A percentile compares a stretch with the other conserved stretches of the same genome.
Conservation (phyloP, 2,797 vertebrate species). For the Holocentrus rufus region DNA sequence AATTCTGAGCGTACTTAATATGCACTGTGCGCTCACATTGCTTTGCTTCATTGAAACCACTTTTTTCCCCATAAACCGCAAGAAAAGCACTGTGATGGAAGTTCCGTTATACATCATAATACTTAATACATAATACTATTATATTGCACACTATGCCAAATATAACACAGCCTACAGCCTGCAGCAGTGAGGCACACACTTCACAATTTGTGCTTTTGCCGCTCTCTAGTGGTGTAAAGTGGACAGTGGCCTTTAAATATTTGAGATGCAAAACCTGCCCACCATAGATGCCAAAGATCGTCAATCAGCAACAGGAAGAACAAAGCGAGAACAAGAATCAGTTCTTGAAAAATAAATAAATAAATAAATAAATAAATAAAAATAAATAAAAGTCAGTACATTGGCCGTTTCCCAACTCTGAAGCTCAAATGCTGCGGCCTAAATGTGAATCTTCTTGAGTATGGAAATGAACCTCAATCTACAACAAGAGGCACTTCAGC, state of each 20-base stretch:
- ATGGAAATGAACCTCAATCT: background rate
- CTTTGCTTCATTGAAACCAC: background rate
- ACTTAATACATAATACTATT: no score
- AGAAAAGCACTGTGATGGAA: background rate
- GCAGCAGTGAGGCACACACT: background rate
- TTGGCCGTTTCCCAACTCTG: background rate
- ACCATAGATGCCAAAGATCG: background rate
- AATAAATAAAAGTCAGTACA: no score
- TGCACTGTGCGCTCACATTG: background rate
- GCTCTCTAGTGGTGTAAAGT: slow-evolving; percentile 53
- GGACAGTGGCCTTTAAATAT: background rate
- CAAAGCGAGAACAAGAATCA: background rate
- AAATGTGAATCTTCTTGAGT: background rate
- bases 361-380: no score
- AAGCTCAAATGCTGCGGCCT: background rate
- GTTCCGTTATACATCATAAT: no score
- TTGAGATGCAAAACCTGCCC: no score
- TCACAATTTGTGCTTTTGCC: slow-evolving; percentile 33
- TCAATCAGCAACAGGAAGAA: background rate
- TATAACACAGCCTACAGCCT: background rate
- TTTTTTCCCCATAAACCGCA: background rate
- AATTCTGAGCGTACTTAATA: background rate
- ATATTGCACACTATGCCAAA: background rate
- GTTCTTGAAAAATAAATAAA: background rate
- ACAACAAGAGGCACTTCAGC: background rate